Percentiles rank a stretch among this genome's conserved stretches.
Conservation (phyloP, 2,888 invertebrate species). For the Branchinecta sandiegonensis region DNA sequence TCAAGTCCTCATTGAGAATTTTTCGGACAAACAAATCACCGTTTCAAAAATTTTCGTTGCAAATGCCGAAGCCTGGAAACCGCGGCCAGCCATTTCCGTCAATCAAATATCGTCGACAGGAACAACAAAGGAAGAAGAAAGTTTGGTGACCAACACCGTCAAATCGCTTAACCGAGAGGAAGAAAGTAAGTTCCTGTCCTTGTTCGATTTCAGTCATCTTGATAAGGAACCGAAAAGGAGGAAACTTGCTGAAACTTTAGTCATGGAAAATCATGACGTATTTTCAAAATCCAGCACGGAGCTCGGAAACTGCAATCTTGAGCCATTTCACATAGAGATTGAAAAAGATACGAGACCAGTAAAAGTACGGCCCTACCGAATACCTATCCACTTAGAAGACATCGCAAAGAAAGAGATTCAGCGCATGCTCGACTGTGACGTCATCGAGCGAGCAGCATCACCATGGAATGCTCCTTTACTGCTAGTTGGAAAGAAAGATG, state of each 20-base stretch:
- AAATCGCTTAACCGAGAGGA: too few species aligned
- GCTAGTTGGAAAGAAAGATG: not conserved
- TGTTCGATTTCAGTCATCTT: too few species aligned
- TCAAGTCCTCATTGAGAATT: too few species aligned
- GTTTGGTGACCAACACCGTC: too few species aligned
- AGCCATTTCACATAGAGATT: slow-evolving; percentile 1
- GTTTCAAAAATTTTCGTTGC: too few species aligned
- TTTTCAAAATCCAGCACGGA: not conserved
- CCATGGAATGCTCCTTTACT: not conserved
- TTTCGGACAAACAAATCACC: too few species aligned
- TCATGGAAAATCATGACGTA: slow-evolving; percentile 1
- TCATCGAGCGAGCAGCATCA: not conserved
- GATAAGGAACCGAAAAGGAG: too few species aligned
- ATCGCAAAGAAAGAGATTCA: not conserved
- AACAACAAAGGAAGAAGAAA: too few species aligned
- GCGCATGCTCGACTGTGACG: not conserved
- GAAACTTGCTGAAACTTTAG: not conserved
- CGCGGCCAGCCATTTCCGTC: too few species aligned
- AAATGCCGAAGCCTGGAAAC: too few species aligned
- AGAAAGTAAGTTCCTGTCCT: too few species aligned
- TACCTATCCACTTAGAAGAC: not conserved
- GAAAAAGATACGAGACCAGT: not conserved
- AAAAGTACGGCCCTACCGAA: not conserved
- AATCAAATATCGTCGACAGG: too few species aligned
- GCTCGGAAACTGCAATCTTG: not conserved